Percentiles rank a stretch among this genome's conserved stretches.
Evolutionary conservation across 2,888 invertebrate genomes (phyloP).

Genomic region (Hyles lineata): DNA sequence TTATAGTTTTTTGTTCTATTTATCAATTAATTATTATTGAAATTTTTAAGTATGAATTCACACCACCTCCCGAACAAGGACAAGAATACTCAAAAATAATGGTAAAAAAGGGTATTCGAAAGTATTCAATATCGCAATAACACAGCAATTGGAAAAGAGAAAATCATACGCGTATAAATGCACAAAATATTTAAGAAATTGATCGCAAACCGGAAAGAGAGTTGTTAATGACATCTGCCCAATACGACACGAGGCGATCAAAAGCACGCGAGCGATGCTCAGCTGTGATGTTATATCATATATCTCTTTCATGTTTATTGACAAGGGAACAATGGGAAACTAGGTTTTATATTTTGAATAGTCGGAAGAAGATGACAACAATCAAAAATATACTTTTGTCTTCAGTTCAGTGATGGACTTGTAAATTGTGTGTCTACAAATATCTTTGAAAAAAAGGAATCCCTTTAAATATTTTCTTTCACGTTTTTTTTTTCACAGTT

Average conservation of each 20-base stretch:
- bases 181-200: slow-evolving; percentile 14
- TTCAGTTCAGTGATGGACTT: too few species aligned
- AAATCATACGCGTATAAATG: slow-evolving; percentile 8
- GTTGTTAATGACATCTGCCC: slow-evolving; percentile 16
- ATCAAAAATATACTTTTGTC: too few species aligned
- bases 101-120: background rate
- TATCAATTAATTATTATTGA: too few species aligned
- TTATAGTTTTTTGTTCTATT: too few species aligned
- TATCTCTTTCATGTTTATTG: slow-evolving; percentile 6
- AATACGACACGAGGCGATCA: background rate
- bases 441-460: too few species aligned
- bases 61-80: too few species aligned
- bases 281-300: background rate
- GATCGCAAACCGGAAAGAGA: slow-evolving; percentile 23
- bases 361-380: background rate
- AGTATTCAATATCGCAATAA: background rate
- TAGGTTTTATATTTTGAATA: background rate
- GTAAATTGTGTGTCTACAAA: too few species aligned
- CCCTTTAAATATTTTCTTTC: too few species aligned
- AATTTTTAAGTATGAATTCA: too few species aligned
- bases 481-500: too few species aligned
- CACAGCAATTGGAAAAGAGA: slow-evolving; percentile 13
- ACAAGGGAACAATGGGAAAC: slow-evolving; percentile 2
- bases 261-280: background rate
- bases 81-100: too few species aligned